Evolutionary conservation across 2,113 vertebrate species (phyloP).

Genomic region (Donacobius atricapilla): DNA sequence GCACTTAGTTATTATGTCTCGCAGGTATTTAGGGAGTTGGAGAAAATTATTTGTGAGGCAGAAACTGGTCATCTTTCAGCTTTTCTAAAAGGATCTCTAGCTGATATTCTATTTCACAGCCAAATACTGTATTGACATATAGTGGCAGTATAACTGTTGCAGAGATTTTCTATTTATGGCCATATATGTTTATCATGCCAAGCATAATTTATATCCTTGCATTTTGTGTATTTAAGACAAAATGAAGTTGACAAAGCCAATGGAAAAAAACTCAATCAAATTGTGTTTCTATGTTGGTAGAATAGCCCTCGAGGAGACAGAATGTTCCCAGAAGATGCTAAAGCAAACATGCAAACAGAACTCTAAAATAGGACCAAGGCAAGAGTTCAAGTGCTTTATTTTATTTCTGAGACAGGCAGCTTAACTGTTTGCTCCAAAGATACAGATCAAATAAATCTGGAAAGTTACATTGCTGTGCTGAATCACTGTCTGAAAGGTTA

Average conservation of each 20-base stretch:
- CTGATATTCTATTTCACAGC: neutral
- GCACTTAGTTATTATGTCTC: neutral
- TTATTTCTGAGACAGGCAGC: slow-evolving; percentile 38
- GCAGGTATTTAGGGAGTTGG: neutral
- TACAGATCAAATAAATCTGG: slow-evolving; percentile 38
- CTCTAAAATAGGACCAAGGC: slow-evolving; percentile 56
- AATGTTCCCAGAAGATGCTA: slow-evolving; percentile 67
- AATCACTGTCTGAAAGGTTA: slow-evolving; percentile 17
- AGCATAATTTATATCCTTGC: neutral
- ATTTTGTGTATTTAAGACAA: slow-evolving; percentile 5
- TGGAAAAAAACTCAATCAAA: neutral
- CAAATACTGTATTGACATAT: neutral
- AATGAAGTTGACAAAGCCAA: neutral
- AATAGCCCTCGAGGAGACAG: slow-evolving; percentile 55
- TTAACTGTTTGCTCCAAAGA: slow-evolving; percentile 50
- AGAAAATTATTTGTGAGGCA: neutral
- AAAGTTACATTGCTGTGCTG: slow-evolving; percentile 2
- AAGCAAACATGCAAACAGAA: slow-evolving; percentile 56
- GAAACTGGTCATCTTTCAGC: neutral
- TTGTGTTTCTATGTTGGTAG: slow-evolving; percentile 33
- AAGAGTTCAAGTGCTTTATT: slow-evolving; percentile 60
- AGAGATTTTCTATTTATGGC: slow-evolving; percentile 3
- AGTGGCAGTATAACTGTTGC: neutral
- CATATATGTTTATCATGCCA: neutral
- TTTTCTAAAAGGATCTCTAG: neutral